Percentiles rank a stretch among this genome's conserved stretches.
Conservation (phyloP, 1,140 invertebrate species). For the Cyrtorhinus lividipennis region DNA sequence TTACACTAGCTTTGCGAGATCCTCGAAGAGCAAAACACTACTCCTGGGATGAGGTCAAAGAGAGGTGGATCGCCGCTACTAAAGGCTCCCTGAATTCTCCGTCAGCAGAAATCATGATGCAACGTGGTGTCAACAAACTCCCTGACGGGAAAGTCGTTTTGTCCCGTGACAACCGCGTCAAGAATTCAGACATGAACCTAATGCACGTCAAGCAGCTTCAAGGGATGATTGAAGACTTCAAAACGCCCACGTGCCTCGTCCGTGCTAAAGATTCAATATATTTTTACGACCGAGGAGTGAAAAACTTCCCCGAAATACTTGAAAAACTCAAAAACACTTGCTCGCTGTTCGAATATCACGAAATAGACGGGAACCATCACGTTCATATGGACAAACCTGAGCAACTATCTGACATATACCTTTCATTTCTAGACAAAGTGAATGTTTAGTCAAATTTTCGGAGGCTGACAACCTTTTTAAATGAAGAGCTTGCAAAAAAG, state of each 20-base stretch:
- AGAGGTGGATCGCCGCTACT: constrained; percentile 43
- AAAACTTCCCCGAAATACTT: constrained; percentile 45
- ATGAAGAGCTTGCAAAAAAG: too few relatives aligned
- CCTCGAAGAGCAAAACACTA: constrained; percentile 7
- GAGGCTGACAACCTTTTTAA: too few relatives aligned
- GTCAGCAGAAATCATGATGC: constrained; percentile 52
- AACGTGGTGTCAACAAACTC: constrained; percentile 44
- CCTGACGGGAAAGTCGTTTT: constrained; percentile 41
- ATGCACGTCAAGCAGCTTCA: constrained; percentile 49
- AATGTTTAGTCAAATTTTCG: too few relatives aligned
- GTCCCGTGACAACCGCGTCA: constrained; percentile 46
- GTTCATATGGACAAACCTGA: constrained; percentile 65
- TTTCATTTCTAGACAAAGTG: not conserved
- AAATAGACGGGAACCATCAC: constrained; percentile 68
- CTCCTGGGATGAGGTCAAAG: constrained; percentile 17
- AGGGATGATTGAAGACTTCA: constrained; percentile 50
- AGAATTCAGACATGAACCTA: constrained; percentile 43
- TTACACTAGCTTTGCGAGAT: constrained; percentile 44
- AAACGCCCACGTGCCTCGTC: constrained; percentile 61
- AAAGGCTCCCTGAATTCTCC: constrained; percentile 47
- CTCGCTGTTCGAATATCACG: constrained; percentile 43
- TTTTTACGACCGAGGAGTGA: constrained; percentile 40
- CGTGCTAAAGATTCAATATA: constrained; percentile 48
- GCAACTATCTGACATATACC: constrained; percentile 35
- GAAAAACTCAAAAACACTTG: constrained; percentile 44